These are phyloP conservation scores for Nephrocerus scutellatus DNA, from an alignment of 2,888 invertebrate species.

Conservation along the genomic window DNA sequence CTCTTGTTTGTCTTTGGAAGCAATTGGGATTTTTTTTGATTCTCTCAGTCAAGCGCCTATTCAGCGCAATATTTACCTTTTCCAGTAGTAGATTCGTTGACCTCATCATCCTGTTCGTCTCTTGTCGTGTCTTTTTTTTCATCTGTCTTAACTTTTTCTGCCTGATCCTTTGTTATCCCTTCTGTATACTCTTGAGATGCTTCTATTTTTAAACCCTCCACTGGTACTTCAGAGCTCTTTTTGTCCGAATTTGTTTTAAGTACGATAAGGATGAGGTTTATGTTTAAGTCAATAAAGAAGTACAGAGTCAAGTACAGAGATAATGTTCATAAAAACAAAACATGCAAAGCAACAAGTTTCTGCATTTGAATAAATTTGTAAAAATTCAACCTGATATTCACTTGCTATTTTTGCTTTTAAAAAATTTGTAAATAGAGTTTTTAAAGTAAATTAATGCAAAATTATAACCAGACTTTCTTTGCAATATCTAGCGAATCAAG, in stretches of 20 bases:
- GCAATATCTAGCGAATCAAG: no score
- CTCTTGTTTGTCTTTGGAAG: constrained; percentile 13
- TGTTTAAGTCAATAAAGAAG: no score
- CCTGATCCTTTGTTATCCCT: constrained; percentile 2
- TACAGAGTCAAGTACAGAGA: no score
- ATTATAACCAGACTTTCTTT: no score
- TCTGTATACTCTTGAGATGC: constrained; percentile 7
- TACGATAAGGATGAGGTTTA: no score
- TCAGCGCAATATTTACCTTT: neutral
- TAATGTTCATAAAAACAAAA: no score
- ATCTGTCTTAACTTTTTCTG: constrained; percentile 2
- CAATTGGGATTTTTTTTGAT: constrained; percentile 5
- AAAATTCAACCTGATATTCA: no score
- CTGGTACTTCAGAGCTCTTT: constrained; percentile 10
- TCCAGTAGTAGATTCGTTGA: constrained; percentile 1
- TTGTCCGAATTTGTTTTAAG: constrained; percentile 13
- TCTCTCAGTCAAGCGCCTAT: neutral
- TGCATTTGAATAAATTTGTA: no score
- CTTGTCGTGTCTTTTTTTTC: neutral
- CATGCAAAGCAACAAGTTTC: no score
- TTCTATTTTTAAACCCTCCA: constrained; percentile 14
- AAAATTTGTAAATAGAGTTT: no score
- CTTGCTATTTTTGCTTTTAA: no score
- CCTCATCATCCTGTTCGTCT: neutral
- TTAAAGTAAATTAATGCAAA: no score